Base-by-base conservation (phyloP, 2,888 invertebrate genomes). In the Penaeus monodon region DNA sequence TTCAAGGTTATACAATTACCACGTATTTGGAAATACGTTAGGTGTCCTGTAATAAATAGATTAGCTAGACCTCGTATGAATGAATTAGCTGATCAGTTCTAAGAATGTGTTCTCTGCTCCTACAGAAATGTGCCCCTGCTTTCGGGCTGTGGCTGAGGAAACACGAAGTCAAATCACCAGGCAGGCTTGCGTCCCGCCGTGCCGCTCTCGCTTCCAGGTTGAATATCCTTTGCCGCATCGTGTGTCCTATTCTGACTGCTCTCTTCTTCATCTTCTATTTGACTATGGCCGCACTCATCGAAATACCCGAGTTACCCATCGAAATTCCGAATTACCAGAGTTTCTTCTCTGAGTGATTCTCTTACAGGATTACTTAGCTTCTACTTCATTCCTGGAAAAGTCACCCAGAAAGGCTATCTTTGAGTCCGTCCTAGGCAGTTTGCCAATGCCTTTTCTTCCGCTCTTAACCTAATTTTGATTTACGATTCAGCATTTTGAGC, bases 241-340 rank as follows among this genome's bases (percentile, higher is more conserved):
- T 86, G 29, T 86, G 86, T 29, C 86, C 86, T 12, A 76, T 86
- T 17, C 78, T 86, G n/a, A 86, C 86, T 1, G 74, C 76, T 12
- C 78, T 86, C 12, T 86, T 86, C 82, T 79, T 86, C 68, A 57
- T 82, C 68, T 81, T 86, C 63, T 86, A 86, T 38, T 70, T 86
- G 22, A 76, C 76, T 70, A 86, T 86, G 86, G 86, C 86, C 20
- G 86, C 86, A 2, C 86, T 86, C 12, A 86, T 86, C 14, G 82
- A 86, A 14, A 86, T 86, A 57, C 86, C 86, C 2, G 68, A 86
- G 70, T 70, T 86, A 64, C 74, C 79, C 12, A 78, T 86, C 20
- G 49, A 77, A 0, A 27, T 86, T 57, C 57, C 57, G 44, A 49
- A 49, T 22, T 57, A 68, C 57, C 79, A 66, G 63, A 57, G 57